Base-by-base conservation (phyloP, 1,140 invertebrate genomes). In the Sitophilus oryzae region DNA sequence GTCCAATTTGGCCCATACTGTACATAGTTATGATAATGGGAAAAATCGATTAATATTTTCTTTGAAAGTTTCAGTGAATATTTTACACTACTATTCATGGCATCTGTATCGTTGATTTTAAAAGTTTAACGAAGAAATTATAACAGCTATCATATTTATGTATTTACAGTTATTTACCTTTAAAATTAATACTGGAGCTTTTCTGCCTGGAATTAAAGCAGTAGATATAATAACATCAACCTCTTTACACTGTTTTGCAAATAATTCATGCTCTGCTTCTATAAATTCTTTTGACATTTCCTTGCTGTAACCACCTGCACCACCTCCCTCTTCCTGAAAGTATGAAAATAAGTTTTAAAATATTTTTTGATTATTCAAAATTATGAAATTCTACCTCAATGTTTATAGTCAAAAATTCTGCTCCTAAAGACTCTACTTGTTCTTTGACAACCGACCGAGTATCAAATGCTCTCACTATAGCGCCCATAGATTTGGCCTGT, bases 261-360 rank as follows among this genome's bases (percentile, higher is more conserved):
- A 90, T 25, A 95, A 73, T 1, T 83, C 88, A 75, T 89, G 84
- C 72, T 94, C 91, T 1, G 89, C 91, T 52, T 88, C 82, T 58
- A 91, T 82, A 67, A 93, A 94, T 66, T 88, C 90, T 62, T 88
- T 79, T 18, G 88, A 92, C 91, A 94, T 94, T 71, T 89, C 87
- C 69, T 92, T 92, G 8, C 88, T 90, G 74, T 93, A 94, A 2
- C 91, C 91, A 44, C 89, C 91, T 23, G 75, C 72, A 14, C 87
- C 88, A 44, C 89, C 85, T 8, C 90, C 91, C 65, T 89, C 87
- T 80, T 93, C 89, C 82, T 88, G 67, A 25, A 66, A 60, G 10
- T 21, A 22, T 14, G 21, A 48, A 19, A 18, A 3, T 23, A 25
- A 5, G 8, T 2, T 1, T 8, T 14, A 15, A 18, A 10, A 47